Conservation (phyloP, 2,797 vertebrate species). For the Pangasius sanitwongsei region DNA sequence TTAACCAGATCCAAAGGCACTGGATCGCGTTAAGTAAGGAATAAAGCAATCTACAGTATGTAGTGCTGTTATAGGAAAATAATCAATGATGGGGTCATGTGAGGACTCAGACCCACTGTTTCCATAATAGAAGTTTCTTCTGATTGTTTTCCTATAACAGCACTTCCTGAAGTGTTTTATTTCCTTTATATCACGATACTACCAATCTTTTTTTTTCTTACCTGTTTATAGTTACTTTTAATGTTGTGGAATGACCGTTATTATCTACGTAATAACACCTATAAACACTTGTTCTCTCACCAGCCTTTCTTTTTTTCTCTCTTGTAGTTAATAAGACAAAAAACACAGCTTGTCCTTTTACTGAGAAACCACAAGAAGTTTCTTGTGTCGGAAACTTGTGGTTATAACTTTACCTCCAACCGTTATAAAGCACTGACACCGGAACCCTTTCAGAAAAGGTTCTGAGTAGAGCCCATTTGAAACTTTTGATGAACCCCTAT, state of each 20-base stretch:
- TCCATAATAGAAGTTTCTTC: not conserved
- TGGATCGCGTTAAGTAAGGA: not conserved
- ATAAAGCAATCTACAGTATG: not conserved
- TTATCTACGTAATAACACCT: not conserved
- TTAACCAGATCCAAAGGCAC: not conserved
- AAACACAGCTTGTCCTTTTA: not conserved
- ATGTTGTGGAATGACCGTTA: not conserved
- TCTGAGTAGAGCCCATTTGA: not conserved
- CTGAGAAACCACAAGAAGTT: not conserved
- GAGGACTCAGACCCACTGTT: not conserved
- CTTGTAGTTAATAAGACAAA: not conserved
- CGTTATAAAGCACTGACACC: not conserved
- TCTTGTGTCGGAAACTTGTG: not conserved
- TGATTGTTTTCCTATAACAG: not conserved
- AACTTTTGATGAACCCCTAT: not conserved
- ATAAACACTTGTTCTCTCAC: not conserved
- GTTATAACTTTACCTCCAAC: not conserved
- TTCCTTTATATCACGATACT: not conserved
- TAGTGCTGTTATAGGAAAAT: not conserved
- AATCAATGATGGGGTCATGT: not conserved
- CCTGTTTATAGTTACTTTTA: not conserved
- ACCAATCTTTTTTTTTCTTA: too few relatives aligned
- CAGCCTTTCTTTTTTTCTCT: not conserved
- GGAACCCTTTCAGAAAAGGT: not conserved
- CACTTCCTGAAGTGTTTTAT: not conserved